Evolutionary conservation across 1,140 invertebrate species (phyloP).

Genomic region (Diorhabda elongata): DNA sequence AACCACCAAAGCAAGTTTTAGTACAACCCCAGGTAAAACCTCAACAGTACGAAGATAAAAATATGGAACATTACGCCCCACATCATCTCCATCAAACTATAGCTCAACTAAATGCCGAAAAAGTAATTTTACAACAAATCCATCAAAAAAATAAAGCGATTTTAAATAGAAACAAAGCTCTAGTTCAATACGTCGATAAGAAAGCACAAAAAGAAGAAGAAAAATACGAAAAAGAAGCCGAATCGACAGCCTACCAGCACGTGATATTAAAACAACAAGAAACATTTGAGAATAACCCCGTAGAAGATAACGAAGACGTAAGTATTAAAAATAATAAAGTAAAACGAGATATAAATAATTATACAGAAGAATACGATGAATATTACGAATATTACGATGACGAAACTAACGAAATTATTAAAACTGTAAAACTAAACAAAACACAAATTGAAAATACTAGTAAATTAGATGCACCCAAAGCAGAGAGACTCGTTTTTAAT

Average conservation of each 20-base stretch:
- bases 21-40: not conserved
- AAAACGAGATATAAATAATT: not conserved
- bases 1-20: not conserved
- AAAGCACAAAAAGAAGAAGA: not conserved
- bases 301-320: slow-evolving; percentile 8
- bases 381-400: not conserved
- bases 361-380: not conserved
- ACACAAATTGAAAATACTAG: not conserved
- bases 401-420: not conserved
- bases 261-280: slow-evolving; percentile 6
- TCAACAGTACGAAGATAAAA: slow-evolving; percentile 6
- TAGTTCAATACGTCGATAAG: not conserved
- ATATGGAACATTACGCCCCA: slow-evolving; percentile 18
- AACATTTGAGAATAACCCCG: not conserved
- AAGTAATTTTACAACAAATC: slow-evolving; percentile 5
- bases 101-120: slow-evolving; percentile 16
- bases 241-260: slow-evolving; percentile 6
- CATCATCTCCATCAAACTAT: slow-evolving; percentile 14
- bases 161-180: not conserved
- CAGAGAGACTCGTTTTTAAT: too few species aligned
- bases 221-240: not conserved
- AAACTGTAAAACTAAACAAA: not conserved
- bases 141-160: slow-evolving; percentile 11
- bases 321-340: slow-evolving; percentile 1
- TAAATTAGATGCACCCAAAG: not conserved